These are phyloP conservation scores for Callipepla squamata DNA, from an alignment of 2,113 vertebrate genomes.

Conservation along the genomic window DNA sequence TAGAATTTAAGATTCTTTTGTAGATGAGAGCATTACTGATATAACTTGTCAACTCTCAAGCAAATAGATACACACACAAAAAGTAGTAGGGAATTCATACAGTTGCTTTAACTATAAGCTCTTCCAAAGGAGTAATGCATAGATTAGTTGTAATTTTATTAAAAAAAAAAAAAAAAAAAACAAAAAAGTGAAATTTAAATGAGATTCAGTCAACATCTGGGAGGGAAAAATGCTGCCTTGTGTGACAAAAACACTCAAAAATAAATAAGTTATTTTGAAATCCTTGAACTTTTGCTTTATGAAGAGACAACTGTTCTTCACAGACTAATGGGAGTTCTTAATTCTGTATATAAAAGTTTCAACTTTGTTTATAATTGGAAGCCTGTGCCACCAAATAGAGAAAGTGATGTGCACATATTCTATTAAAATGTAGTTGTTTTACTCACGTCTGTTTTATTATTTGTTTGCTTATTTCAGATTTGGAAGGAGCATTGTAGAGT, in stretches of 20 bases:
- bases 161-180: neutral
- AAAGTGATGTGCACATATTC: rapidly evolving
- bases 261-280: neutral
- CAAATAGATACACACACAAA: neutral
- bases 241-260: neutral
- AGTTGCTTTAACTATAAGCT: neutral
- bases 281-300: neutral
- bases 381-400: neutral
- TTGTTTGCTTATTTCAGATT: neutral
- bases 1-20: neutral
- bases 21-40: neutral
- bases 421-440: neutral
- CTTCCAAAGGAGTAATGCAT: neutral
- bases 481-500: neutral
- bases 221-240: neutral
- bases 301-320: neutral
- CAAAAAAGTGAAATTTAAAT: neutral
- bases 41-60: neutral
- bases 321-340: neutral
- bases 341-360: neutral
- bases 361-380: neutral
- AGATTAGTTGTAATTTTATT: neutral
- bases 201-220: neutral
- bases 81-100: neutral
- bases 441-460: neutral